phyloP scores from a whole-genome alignment of 2,113 vertebrate genomes.

The Pimephales promelas region DNA sequence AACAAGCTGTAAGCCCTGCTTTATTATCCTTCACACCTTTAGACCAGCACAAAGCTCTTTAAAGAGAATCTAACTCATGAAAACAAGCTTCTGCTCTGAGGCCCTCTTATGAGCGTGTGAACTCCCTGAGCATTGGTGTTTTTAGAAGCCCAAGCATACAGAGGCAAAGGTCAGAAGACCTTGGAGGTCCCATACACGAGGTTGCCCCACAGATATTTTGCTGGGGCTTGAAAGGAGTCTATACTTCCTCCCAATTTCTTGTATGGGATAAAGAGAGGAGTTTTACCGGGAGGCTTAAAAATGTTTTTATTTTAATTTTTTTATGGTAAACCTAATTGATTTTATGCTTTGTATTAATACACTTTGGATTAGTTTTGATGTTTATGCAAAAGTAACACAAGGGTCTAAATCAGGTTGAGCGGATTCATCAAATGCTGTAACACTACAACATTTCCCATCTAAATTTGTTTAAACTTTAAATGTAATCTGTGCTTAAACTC shows the following conservation, averaged over 20 bases:
- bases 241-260: constrained; percentile 51
- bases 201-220: constrained; percentile 51
- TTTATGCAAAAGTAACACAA: too few relatives aligned
- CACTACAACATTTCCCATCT: background rate
- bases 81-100: constrained; percentile 37
- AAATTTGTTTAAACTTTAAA: constrained; percentile 2
- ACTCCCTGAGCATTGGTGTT: constrained; percentile 42
- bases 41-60: constrained; percentile 52
- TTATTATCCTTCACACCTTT: constrained; percentile 76
- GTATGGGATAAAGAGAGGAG: constrained; percentile 31
- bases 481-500: background rate
- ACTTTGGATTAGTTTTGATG: background rate
- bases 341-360: background rate
- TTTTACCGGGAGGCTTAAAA: constrained; percentile 20
- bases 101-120: constrained; percentile 41
- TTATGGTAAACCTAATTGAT: constrained; percentile 18
- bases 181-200: constrained; percentile 38
- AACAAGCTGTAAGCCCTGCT: constrained; percentile 65
- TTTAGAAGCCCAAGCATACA: constrained; percentile 34
- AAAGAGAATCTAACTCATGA: constrained; percentile 45
- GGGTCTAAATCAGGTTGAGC: background rate
- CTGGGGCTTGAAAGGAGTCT: constrained; percentile 37
- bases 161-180: constrained; percentile 55
- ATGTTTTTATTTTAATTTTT: background rate
- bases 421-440: background rate